Evolutionary conservation across 2,113 vertebrate species (phyloP), one percentile per base, ranked within the genome.

Genomic region (Hypocryptadius cinnamomeus): DNA sequence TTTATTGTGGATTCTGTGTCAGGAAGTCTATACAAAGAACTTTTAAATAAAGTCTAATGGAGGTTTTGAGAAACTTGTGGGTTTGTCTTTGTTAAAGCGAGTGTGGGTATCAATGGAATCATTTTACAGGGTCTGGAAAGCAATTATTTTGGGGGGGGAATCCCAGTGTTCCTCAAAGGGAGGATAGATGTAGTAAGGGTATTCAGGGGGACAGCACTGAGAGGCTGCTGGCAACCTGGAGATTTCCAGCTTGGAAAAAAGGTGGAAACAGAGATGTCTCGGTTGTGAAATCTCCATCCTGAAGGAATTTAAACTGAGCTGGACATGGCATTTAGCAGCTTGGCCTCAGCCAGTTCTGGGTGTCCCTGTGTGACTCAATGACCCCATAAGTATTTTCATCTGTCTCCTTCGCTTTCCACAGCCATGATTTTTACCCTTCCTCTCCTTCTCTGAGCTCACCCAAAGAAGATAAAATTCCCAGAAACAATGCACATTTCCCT

Each of bases 1-100:
- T 98, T 98, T 97, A 97, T 97, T 97, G 65, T 95, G 94, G 68
- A 94, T 91, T 97, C 94, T 64, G 76, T 89, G 94, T 96, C 95
- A 96, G 96, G 97, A 98, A 98, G 96, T 98, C 97, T 97, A 98
- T 97, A 97, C 96, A 96, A 97, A 97, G 95, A 97, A 97, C 97
- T 98, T 98, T 97, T 97, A 97, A 98, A 98, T 98, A 98, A 98
- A 98, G 93, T 97, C 90, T 97, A 97, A 97, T 90, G 96, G 97
- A 97, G 95, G 57, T 97, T 96, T 97, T 81, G 51, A 96, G 93
- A 89, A 24, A 33, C 48, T 68, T 2, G 1, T 68, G 73, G 3
- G 13, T 59, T 83, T 80, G 57, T 85, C 59, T 77, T 77, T 82
- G 40, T 78, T 44, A 79, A 74, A 60, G 13, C 27, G 63, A 13